Percentiles rank a stretch among this genome's conserved stretches.
phyloP scores from a whole-genome alignment of 2,113 vertebrate genomes.

The Melanotaenia duboulayi region DNA sequence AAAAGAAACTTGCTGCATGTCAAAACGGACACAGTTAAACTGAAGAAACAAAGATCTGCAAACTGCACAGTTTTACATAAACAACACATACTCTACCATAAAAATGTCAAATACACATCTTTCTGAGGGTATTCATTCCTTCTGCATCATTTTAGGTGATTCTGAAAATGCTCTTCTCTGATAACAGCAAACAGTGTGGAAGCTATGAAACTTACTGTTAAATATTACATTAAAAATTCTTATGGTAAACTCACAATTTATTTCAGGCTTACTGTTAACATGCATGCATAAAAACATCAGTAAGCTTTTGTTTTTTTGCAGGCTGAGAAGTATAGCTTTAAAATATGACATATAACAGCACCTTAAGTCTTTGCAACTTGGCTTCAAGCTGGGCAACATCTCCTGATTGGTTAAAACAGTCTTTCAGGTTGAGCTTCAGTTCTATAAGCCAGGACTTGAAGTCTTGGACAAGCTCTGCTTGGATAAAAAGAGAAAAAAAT shows the following conservation, averaged over 20 bases:
- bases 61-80: no score
- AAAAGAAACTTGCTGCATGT: not conserved
- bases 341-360: conserved; percentile 60
- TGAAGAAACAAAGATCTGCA: not conserved
- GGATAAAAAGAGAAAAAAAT: conserved; percentile 12
- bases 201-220: not conserved
- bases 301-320: not conserved
- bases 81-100: not conserved
- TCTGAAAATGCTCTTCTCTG: no score
- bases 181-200: not conserved
- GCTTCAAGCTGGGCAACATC: conserved; percentile 83
- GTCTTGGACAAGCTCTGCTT: conserved; percentile 87
- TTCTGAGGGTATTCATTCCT: no score
- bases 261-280: not conserved
- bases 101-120: no score
- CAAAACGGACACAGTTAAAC: not conserved
- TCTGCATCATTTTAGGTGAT: no score
- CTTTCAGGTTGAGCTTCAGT: conserved; percentile 84
- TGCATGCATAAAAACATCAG: not conserved
- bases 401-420: conserved; percentile 85
- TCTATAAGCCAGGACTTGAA: conserved; percentile 90
- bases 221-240: not conserved
- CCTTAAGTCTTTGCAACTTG: conserved; percentile 90
- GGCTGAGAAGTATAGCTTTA: not conserved
- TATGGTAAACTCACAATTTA: not conserved